phyloP scores from a whole-genome alignment of 2,888 invertebrate species.

The Hydropsyche betteni region DNA sequence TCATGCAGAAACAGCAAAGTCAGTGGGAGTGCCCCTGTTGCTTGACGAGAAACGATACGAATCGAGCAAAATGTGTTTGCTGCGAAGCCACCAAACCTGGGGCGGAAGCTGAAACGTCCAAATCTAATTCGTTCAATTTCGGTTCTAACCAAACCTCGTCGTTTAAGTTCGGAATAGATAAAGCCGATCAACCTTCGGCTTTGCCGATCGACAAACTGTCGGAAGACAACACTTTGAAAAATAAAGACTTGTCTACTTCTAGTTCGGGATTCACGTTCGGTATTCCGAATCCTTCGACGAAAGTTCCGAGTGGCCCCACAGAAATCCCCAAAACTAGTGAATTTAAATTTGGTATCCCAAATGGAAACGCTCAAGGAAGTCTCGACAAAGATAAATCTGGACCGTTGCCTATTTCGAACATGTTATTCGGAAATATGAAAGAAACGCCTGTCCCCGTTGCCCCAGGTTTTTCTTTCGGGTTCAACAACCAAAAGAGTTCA shows the following conservation, averaged over 20 bases:
- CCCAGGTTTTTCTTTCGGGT: constrained; percentile 48
- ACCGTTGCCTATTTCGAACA: background rate
- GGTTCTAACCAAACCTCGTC: constrained; percentile 53
- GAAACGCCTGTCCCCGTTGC: constrained; percentile 24
- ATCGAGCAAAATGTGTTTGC: constrained; percentile 64
- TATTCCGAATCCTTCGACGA: constrained; percentile 50
- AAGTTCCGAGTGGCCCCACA: no score
- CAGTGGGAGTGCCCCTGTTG: constrained; percentile 72
- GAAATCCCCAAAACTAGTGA: constrained; percentile 41
- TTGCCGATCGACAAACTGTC: background rate
- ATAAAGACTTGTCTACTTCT: background rate
- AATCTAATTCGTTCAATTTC: constrained; percentile 49
- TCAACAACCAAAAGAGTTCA: constrained; percentile 19
- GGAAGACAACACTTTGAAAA: background rate
- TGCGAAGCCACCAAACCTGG: constrained; percentile 68
- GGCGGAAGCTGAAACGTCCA: constrained; percentile 51
- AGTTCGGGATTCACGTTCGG: constrained; percentile 58
- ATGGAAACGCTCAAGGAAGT: constrained; percentile 24
- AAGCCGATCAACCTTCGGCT: constrained; percentile 53
- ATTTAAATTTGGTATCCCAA: constrained; percentile 55
- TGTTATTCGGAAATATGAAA: constrained; percentile 27
- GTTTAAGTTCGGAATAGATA: constrained; percentile 65
- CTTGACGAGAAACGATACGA: constrained; percentile 66
- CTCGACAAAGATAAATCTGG: background rate
- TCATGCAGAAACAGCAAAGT: constrained; percentile 54